Conservation (phyloP, 2,797 vertebrate genomes). For the Enteromius afrohamiltoni region DNA sequence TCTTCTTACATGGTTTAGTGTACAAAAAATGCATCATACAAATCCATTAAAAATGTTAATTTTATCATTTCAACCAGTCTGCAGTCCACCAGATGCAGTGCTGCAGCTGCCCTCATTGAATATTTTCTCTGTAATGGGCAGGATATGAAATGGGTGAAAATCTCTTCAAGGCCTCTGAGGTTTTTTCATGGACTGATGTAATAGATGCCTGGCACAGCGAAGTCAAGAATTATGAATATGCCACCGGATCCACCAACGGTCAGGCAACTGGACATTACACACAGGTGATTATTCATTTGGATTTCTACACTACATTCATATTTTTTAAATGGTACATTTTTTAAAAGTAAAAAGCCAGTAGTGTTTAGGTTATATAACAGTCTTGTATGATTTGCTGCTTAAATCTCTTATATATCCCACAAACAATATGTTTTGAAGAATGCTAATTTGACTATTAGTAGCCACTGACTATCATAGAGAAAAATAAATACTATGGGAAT, state of each 20-base stretch:
- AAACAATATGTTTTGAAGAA: not conserved
- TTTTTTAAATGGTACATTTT: not conserved
- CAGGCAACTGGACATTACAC: slow-evolving; percentile 70
- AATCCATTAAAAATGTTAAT: not conserved
- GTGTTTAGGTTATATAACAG: not conserved
- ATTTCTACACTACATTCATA: not conserved
- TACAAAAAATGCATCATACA: not conserved
- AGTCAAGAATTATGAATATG: slow-evolving; percentile 63
- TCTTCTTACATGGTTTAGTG: not conserved
- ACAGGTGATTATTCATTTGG: slow-evolving; percentile 67
- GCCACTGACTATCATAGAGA: not conserved
- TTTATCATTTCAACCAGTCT: not conserved
- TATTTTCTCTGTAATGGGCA: slow-evolving; percentile 57
- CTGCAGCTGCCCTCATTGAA: not conserved
- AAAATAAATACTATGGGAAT: not conserved
- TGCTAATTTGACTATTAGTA: not conserved
- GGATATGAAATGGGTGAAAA: slow-evolving; percentile 77
- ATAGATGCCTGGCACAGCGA: slow-evolving; percentile 71
- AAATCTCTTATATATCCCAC: not conserved
- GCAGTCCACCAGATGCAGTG: not conserved
- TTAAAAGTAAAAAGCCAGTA: not conserved
- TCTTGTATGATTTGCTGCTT: not conserved
- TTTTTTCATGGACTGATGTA: slow-evolving; percentile 54
- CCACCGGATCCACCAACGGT: slow-evolving; percentile 60
- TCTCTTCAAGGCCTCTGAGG: slow-evolving; percentile 56